Evolutionary conservation across 2,797 vertebrate species (phyloP).

Genomic region (Argyrosomus regius): DNA sequence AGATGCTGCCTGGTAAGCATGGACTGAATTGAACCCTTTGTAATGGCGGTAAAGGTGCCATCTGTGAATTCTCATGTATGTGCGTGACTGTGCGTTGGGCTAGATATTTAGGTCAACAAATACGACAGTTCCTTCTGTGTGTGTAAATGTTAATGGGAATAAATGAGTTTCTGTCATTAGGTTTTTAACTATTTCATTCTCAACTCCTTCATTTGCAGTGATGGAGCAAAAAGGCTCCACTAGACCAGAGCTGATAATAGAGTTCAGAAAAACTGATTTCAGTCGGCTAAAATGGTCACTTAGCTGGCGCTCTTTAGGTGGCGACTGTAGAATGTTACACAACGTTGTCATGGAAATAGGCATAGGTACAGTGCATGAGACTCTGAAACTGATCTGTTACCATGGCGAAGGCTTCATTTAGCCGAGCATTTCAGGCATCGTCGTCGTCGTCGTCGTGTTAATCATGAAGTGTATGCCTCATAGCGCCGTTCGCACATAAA

Average conservation of each 20-base stretch:
- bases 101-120: not conserved
- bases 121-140: not conserved
- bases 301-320: not conserved
- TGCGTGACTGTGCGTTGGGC: not conserved
- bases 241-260: not conserved
- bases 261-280: not conserved
- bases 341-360: slow-evolving; percentile 64
- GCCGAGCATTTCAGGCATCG: not conserved
- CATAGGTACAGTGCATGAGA: slow-evolving; percentile 28
- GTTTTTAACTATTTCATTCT: not conserved
- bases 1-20: slow-evolving; percentile 40
- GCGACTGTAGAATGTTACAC: slow-evolving; percentile 18
- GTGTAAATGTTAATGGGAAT: not conserved
- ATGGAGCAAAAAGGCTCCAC: not conserved
- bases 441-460: slow-evolving; percentile 24
- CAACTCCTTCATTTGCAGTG: not conserved
- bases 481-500: slow-evolving; percentile 26
- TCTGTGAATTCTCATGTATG: not conserved
- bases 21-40: slow-evolving; percentile 52
- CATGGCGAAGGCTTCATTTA: slow-evolving; percentile 63
- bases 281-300: not conserved
- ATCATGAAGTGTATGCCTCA: slow-evolving; percentile 48
- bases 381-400: slow-evolving; percentile 63
- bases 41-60: not conserved
- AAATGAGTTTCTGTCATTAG: not conserved